These are phyloP conservation scores for Lacerta agilis DNA, from an alignment of 2,797 vertebrate species.

Conservation along the genomic window DNA sequence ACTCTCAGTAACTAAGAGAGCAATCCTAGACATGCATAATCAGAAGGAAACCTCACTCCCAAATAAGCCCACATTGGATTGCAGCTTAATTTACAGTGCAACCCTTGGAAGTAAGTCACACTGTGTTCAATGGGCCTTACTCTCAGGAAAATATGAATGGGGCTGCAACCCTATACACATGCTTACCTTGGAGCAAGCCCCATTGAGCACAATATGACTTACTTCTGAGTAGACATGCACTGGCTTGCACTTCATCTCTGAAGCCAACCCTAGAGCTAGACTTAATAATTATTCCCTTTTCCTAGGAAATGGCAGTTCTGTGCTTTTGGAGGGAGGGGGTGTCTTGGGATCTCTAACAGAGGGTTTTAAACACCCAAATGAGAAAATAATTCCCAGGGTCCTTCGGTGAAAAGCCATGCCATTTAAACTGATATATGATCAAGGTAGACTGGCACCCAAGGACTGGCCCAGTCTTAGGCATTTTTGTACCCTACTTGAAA, in stretches of 20 bases:
- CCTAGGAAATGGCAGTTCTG: neutral
- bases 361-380: no score
- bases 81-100: neutral
- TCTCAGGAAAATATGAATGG: neutral
- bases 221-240: neutral
- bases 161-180: neutral
- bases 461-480: neutral
- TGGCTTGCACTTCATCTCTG: neutral
- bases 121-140: neutral
- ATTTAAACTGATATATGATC: neutral
- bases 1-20: neutral
- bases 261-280: neutral
- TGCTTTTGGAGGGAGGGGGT: neutral
- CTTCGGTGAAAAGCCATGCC: neutral
- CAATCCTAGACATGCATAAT: neutral
- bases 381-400: neutral
- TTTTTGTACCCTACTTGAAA: neutral
- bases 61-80: neutral
- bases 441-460: neutral
- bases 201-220: neutral
- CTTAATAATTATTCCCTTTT: neutral
- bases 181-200: neutral
- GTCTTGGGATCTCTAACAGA: neutral
- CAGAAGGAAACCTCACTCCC: neutral
- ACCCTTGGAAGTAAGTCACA: neutral